These are phyloP conservation scores for Galerucella pusilla DNA, from an alignment of 2,888 invertebrate genomes.

Conservation along the genomic window DNA sequence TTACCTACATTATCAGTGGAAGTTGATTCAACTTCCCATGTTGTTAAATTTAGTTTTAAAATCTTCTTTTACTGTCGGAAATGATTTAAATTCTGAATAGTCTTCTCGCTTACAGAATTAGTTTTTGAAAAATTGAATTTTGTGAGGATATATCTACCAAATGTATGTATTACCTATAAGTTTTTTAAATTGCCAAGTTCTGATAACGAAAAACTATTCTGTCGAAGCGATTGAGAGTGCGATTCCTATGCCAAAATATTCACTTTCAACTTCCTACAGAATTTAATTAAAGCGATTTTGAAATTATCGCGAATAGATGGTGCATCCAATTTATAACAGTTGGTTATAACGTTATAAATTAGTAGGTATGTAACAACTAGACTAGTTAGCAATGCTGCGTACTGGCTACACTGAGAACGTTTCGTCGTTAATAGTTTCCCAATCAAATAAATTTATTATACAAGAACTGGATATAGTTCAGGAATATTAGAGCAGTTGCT, in stretches of 20 bases:
- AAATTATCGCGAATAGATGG: slow-evolving; percentile 2
- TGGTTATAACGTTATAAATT: not conserved
- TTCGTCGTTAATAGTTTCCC: slow-evolving; percentile 40
- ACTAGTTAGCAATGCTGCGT: not conserved
- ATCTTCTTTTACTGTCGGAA: no score
- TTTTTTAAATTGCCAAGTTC: no score
- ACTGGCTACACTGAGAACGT: slow-evolving; percentile 14
- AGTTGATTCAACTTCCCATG: no score
- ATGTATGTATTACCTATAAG: no score
- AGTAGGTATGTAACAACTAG: slow-evolving; percentile 4
- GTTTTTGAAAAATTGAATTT: no score
- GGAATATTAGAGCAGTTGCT: not conserved
- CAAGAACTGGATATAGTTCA: not conserved
- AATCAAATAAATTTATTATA: slow-evolving; percentile 38
- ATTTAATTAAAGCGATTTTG: slow-evolving; percentile 16
- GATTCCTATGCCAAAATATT: not conserved
- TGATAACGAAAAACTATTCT: not conserved
- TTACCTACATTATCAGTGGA: not conserved
- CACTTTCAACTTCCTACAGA: not conserved
- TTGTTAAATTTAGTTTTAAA: no score
- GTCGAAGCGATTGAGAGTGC: not conserved
- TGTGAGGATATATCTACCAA: no score
- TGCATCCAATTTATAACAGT: not conserved
- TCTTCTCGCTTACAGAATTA: no score
- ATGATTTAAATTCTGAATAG: no score